Evolutionary conservation across 2,888 invertebrate genomes (phyloP), one percentile per base, ranked within the genome.

Genomic region (Fissipunctia ypsillon): DNA sequence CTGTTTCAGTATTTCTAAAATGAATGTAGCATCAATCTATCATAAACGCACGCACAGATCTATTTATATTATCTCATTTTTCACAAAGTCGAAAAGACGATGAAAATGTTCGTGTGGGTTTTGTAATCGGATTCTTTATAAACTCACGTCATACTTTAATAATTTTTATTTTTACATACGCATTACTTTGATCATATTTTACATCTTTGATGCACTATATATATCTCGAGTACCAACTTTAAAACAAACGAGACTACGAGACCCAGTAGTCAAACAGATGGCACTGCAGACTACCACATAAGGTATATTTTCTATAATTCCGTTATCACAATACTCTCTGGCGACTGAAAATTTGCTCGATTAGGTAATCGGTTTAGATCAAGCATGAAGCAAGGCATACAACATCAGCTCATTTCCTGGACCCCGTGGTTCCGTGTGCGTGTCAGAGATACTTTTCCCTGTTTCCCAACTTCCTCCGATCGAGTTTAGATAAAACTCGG

Each of bases 391-490:
- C 19, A 25, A 54, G 22, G 38, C 45, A 35, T 31, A 52, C 52
- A 31, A 31, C n/a, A 41, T 14, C 16, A 50, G 14, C 31, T n/a
- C 12, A 38, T 70, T 61, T 77, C 56, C 61, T 70, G 1, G 25
- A n/a, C 3, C 19, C 28, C 28, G 35, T 25, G 16, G 65, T 75
- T 71, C 65, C 68, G 81, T 48, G 43, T 80, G 78, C 79, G 80
- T 83, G 71, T 28, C 54, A 63, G 31, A 63, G 31, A 35, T 19
- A 50, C 25, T 60, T 78, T 77, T 83, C 71, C 73, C 73, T 54
- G 35, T 84, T 67, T 73, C 69, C 69, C 66, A 31, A 72, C 50
- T 66, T 73, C 83, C 71, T 59, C 52, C 57, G 81, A 84, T 85
- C 63, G n/a, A 41, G 19, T 35, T 45, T 38, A 81, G 76, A 84